Evolutionary conservation across 2,797 vertebrate species (phyloP).

Genomic region (Onychomys torridus): DNA sequence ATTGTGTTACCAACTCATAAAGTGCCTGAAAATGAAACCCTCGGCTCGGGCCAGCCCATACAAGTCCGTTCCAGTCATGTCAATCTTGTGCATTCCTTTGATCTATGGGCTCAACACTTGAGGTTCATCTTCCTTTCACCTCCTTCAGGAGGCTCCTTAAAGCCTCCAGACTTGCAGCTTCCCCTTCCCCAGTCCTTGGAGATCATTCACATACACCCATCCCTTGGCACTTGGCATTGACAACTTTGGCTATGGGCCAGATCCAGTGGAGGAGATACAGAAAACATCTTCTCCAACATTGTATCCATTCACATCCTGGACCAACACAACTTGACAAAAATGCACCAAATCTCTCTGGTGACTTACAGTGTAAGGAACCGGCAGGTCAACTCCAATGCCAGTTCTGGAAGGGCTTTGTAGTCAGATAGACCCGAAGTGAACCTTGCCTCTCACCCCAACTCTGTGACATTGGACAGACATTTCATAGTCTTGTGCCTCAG

Average conservation of each 20-base stretch:
- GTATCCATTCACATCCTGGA: neutral
- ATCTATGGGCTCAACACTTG: neutral
- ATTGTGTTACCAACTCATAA: neutral
- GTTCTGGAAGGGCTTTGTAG: neutral
- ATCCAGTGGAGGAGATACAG: neutral
- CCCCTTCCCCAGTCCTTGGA: neutral
- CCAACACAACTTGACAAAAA: conserved; percentile 14
- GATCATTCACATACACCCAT: neutral
- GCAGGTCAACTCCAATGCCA: neutral
- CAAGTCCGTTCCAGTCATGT: neutral
- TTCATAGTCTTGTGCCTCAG: neutral
- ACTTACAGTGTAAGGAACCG: neutral
- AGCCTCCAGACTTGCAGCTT: neutral
- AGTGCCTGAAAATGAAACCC: conserved; percentile 3
- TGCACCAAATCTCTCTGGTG: neutral
- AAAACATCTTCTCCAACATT: conserved; percentile 7
- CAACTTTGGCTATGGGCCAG: neutral
- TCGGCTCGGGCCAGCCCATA: neutral
- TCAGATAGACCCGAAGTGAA: neutral
- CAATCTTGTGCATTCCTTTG: neutral
- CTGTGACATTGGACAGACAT: neutral
- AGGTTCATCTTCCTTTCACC: neutral
- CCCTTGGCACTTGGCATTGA: neutral
- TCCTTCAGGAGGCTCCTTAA: neutral
- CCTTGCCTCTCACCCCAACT: neutral